phyloP scores from a whole-genome alignment of 2,113 vertebrate species.

The Orientallactaga bullata region DNA sequence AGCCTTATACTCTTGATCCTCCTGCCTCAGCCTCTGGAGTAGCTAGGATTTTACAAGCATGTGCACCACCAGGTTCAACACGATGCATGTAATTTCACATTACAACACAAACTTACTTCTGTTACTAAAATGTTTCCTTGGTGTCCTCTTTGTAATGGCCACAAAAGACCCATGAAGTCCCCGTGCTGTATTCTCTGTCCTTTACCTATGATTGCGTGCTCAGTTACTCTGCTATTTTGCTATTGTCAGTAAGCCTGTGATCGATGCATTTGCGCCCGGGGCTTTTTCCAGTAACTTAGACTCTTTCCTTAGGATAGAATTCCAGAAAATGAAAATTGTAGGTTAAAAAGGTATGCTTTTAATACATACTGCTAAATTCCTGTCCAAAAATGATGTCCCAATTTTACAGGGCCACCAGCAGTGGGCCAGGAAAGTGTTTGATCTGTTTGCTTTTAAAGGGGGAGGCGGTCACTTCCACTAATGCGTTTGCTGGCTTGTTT shows the following conservation, averaged over 20 bases:
- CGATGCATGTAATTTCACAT: not conserved
- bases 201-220: not conserved
- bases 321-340: slow-evolving; percentile 44
- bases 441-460: not conserved
- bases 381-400: not conserved
- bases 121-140: not conserved
- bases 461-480: not conserved
- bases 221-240: not conserved
- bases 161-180: not conserved
- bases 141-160: not conserved
- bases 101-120: not conserved
- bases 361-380: not conserved
- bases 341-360: not conserved
- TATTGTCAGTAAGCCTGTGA: not conserved
- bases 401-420: not conserved
- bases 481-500: slow-evolving; percentile 40
- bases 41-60: not conserved
- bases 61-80: not conserved
- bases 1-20: not conserved
- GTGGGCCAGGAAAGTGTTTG: not conserved
- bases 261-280: not conserved
- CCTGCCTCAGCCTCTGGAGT: not conserved
- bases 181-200: not conserved
- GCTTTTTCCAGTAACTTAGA: not conserved
- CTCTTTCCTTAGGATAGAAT: slow-evolving; percentile 12